A percentile compares a stretch with the other conserved stretches of the same genome.
Conservation (phyloP, 1,140 invertebrate genomes). For the Zelostemma sp. region DNA sequence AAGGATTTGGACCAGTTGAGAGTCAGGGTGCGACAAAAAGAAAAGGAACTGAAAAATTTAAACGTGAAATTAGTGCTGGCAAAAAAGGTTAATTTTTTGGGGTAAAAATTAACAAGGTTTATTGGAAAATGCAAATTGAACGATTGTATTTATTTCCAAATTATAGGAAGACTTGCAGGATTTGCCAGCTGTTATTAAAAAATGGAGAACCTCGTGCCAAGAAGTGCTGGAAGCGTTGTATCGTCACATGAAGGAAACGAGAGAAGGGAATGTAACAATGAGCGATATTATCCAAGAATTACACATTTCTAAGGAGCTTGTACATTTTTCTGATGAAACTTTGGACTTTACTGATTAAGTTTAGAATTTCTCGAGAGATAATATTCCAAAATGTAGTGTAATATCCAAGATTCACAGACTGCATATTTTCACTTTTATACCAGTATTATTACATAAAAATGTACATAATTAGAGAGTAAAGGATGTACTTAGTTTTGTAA, state of each 20-base stretch:
- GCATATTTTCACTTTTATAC: neutral
- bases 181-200: slow-evolving; percentile 1
- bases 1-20: neutral
- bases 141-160: slow-evolving; percentile 4
- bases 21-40: neutral
- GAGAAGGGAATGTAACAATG: neutral
- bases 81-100: neutral
- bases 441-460: no score
- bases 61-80: neutral
- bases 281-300: slow-evolving; percentile 12
- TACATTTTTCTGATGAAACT: slow-evolving; percentile 8
- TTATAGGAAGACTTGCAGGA: slow-evolving; percentile 14
- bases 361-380: neutral
- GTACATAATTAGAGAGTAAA: no score
- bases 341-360: slow-evolving; percentile 9
- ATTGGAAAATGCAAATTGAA: neutral
- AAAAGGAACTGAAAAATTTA: neutral
- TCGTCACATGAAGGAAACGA: slow-evolving; percentile 1
- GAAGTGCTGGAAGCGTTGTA: slow-evolving; percentile 9
- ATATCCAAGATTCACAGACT: neutral
- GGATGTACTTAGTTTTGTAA: no score
- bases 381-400: neutral
- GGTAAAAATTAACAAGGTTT: neutral
- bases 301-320: slow-evolving; percentile 2
- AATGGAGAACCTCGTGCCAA: slow-evolving; percentile 13